phyloP scores from a whole-genome alignment of 2,113 vertebrate genomes.

The Phyllopteryx taeniolatus region DNA sequence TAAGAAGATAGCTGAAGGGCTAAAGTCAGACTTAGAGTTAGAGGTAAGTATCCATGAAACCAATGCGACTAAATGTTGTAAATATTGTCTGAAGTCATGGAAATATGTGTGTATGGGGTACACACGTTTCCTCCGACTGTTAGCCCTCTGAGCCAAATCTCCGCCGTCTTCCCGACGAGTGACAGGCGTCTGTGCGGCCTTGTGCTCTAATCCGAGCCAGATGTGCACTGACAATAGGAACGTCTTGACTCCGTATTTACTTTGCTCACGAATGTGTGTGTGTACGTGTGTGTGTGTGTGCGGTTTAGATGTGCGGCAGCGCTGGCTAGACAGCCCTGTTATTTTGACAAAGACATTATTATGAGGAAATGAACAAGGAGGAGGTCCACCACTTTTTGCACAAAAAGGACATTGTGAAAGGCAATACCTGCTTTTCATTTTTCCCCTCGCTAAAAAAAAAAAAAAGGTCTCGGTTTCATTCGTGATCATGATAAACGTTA shows the following conservation, averaged over 20 bases:
- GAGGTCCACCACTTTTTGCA: conserved; percentile 53
- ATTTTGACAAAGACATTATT: conserved; percentile 74
- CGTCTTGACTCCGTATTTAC: conserved; percentile 77
- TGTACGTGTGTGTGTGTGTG: conserved; percentile 56
- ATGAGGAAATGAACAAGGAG: conserved; percentile 61
- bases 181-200: conserved; percentile 84
- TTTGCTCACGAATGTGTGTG: conserved; percentile 61
- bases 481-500: conserved; percentile 48
- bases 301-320: conserved; percentile 56
- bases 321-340: conserved; percentile 42
- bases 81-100: conserved; percentile 5
- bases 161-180: conserved; percentile 84
- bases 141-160: conserved; percentile 91
- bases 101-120: conserved; percentile 14
- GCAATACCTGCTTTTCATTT: conserved; percentile 59
- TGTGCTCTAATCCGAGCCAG: conserved; percentile 87
- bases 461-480: conserved; percentile 38
- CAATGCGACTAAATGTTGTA: neutral
- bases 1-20: neutral
- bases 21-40: neutral
- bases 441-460: neutral
- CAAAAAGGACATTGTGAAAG: conserved; percentile 68
- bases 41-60: conserved; percentile 1
- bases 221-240: conserved; percentile 89
- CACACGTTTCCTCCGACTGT: conserved; percentile 71